A percentile compares a stretch with the other conserved stretches of the same genome.
Evolutionary conservation across 2,797 vertebrate species (phyloP).

Genomic region (Cephalopachus bancanus): DNA sequence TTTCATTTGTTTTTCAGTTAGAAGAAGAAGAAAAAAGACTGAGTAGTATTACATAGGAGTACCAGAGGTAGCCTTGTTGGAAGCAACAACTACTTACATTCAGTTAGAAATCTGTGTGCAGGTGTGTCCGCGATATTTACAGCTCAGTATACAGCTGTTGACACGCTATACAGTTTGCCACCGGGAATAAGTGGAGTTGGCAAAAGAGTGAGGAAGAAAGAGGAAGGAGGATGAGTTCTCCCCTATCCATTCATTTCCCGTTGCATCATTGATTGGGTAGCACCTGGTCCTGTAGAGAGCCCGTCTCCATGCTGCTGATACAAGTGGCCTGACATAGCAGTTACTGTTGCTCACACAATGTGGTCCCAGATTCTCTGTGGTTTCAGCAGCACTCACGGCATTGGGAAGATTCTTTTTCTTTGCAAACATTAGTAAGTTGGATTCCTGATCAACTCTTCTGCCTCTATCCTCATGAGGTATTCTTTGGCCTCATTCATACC

Average conservation of each 20-base stretch:
- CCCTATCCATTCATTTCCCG: conserved; percentile 88
- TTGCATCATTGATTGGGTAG: conserved; percentile 92
- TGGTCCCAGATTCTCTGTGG: conserved; percentile 94
- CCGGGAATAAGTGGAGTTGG: neutral
- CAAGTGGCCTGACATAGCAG: conserved; percentile 95
- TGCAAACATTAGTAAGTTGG: conserved; percentile 93
- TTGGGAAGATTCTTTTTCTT: conserved; percentile 97
- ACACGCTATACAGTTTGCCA: neutral
- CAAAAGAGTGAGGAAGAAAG: conserved; percentile 71
- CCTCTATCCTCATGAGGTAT: conserved; percentile 37
- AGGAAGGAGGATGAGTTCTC: conserved; percentile 35
- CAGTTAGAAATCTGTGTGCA: conserved; percentile 85
- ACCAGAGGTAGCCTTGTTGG: neutral
- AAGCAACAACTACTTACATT: conserved; percentile 90
- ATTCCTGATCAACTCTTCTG: conserved; percentile 89
- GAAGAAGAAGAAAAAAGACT: conserved; percentile 76
- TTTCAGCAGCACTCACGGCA: conserved; percentile 93
- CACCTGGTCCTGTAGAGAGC: conserved; percentile 95
- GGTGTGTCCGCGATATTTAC: neutral
- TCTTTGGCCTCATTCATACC: conserved; percentile 93
- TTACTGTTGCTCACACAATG: conserved; percentile 91
- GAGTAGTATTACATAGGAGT: conserved; percentile 90
- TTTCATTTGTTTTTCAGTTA: conserved; percentile 38
- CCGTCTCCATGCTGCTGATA: conserved; percentile 92
- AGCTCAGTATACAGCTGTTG: neutral